These are phyloP conservation scores for Oligia latruncula DNA, from an alignment of 2,888 invertebrate species.

Conservation along the genomic window DNA sequence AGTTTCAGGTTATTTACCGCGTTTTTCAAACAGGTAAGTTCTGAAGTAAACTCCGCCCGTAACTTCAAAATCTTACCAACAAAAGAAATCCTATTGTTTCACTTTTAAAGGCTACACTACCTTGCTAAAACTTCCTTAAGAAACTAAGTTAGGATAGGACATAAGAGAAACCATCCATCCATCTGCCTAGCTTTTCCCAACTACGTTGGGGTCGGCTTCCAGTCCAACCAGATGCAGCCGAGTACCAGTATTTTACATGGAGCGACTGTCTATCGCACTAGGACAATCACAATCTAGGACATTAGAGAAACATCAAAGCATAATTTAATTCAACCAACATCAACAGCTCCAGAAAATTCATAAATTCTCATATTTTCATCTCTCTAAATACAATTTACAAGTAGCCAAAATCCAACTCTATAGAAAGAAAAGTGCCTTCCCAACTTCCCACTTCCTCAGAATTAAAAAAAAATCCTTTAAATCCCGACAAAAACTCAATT, in stretches of 20 bases:
- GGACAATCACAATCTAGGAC: no score
- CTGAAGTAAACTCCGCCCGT: background rate
- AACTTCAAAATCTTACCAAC: background rate
- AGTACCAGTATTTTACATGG: background rate
- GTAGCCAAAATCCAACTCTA: background rate
- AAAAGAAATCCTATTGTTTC: background rate
- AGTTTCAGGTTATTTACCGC: background rate
- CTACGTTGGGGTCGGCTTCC: background rate
- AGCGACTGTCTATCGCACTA: background rate
- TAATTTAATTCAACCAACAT: background rate
- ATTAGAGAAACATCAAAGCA: background rate
- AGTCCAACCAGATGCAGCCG: background rate
- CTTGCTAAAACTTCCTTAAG: background rate
- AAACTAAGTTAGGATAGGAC: background rate
- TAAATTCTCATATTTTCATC: background rate
- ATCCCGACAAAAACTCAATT: slow-evolving; percentile 35
- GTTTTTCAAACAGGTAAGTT: background rate
- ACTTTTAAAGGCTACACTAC: background rate
- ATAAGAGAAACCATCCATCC: background rate
- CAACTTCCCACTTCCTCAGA: background rate
- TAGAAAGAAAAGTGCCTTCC: background rate
- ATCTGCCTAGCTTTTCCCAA: background rate
- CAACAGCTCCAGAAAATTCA: background rate
- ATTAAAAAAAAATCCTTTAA: background rate
- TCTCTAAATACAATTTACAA: background rate